Evolutionary conservation across 2,888 invertebrate genomes (phyloP), one percentile per base, ranked within the genome.

Genomic region (Leucoptera coffeella): DNA sequence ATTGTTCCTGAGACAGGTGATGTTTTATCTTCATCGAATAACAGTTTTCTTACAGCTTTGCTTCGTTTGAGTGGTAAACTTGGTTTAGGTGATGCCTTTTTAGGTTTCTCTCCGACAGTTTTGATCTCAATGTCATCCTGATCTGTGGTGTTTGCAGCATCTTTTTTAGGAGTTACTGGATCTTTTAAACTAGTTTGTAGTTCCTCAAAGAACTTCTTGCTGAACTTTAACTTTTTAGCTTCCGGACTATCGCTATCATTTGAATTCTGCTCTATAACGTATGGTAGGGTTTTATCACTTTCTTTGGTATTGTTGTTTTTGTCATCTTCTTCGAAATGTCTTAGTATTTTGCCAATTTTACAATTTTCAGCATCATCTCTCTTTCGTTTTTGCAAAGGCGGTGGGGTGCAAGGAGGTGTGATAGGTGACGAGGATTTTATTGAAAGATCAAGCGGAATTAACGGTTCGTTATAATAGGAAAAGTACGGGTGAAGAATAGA

Each of bases 1-100:
- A 94, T 92, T 10, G 95, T 95, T 1, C 95, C 95, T 2, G 94
- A 94, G 2, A 96, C 94, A 0, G 93, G 93, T 13, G 91, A 87
- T 29, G 87, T 82, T 53, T 91, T 88, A 54, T 92, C 88, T 53
- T 92, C 91, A 58, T 91, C 91, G 44, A 90, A 88, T 45, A 85
- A 82, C 27, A 94, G 65, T 35, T 85, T 80, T 13, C 93, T 45
- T 5, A 71, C 71, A 4, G 67, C 72, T 52, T 73, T 73, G 32
- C 64, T 71, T 34, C 69, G 71, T 31, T 73, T 73, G 5, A 49
- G 34, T 2, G 60, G 50, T 21, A 45, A 44, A 2, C 41, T 13
- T 11, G 47, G 50, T 37, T 59, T 69, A 0, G 32, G 30, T 22
- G 51, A 53, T 3, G 55, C 46, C 36, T 72, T 72, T 31, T 69